Base-by-base conservation (phyloP, 2,888 invertebrate species). In the Herminia tarsipennalis region DNA sequence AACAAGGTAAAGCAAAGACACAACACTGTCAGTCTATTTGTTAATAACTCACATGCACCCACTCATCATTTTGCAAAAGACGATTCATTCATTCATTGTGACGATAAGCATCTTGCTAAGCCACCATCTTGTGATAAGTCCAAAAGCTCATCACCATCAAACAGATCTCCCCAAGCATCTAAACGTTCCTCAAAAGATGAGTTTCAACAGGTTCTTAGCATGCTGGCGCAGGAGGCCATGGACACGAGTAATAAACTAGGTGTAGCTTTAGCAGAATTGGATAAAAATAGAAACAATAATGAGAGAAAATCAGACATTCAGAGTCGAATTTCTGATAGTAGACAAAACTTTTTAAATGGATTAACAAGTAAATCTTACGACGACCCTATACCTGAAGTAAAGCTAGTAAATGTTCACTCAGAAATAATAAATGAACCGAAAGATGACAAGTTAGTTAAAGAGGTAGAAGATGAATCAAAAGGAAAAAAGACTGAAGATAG, bases 181-280 rank as follows among this genome's bases (percentile, higher is more conserved):
- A 83, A 90, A 78, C 77, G 86, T 67, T 83, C 85, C 73, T 82
- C 89, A 51, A 82, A 88, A 80, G 87, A 93, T 78, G 85, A 89
- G 82, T 82, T 95, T 77, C 95, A 95, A 77, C 95, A 95, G 72
- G 93, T 95, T 22, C 85, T 96, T 36, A 94, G 94, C 66, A 94
- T 94, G 76, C 92, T 96, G 48, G 95, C 95, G 6, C 93, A 93
- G 72, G 96, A 96, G 91, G 95, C 95, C 8, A 93, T 94, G 85
- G 95, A 95, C 72, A 95, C 95, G 29, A 95, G 95, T 72, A 94
- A 94, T 56, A 93, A 94, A 65, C 77, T 94, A 66, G 94, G 93
- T n/a, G 92, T 93, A 55, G 95, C 95, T 53, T 82, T 95, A 71
- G 92, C 93, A 28, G 93, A 94, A 73, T 71, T 94, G 69, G 89